Base-by-base conservation (phyloP, 2,113 vertebrate genomes). In the Cyprinodon tularosa region DNA sequence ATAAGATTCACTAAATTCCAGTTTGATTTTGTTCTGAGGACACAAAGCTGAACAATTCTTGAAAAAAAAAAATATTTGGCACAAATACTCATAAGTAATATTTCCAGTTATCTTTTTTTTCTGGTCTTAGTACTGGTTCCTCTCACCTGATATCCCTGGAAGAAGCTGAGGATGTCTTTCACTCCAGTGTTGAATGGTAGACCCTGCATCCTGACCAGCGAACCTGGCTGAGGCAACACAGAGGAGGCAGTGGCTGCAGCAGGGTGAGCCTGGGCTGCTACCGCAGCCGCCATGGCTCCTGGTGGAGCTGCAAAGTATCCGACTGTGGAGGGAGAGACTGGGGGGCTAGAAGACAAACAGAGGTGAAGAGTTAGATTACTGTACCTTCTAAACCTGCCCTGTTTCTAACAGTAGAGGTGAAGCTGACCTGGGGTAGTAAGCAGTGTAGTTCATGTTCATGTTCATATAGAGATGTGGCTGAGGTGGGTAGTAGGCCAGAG, bases 131-230 rank as follows among this genome's bases (percentile, higher is more conserved):
- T 45, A 36, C 13, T 29, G 8, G 10, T 12, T 66, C 74, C 57
- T 83, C 96, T 95, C 50, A 99, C 97, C 97, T 98, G 97, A 89
- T 98, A 99, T 36, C 97, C 96, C 89, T 99, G 97, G 93, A 99
- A 99, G 93, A 98, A 96, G 82, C 95, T 96, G 90, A 99, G 96
- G 77, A 99, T 96, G 91, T 99, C 97, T 90, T 99, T 99, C 91
- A 98, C 95, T 68, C 97, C 97, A 0, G 96, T 92, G 62, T 96
- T 97, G 74, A 97, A 98, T 1, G 97, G 97, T 81, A 99, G 92
- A n/a, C 97, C 97, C 93, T 98, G 97, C 97, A 99, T 99, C 72
- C 97, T 94, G 73, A 99, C 94, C 78, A 99, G 84, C 0, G 96
- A 95, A 2, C 96, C 97, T 0, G 94, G 96, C 74, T 97, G 97